These are phyloP conservation scores for Elaeidobius kamerunicus DNA, from an alignment of 2,888 invertebrate species.

Conservation along the genomic window DNA sequence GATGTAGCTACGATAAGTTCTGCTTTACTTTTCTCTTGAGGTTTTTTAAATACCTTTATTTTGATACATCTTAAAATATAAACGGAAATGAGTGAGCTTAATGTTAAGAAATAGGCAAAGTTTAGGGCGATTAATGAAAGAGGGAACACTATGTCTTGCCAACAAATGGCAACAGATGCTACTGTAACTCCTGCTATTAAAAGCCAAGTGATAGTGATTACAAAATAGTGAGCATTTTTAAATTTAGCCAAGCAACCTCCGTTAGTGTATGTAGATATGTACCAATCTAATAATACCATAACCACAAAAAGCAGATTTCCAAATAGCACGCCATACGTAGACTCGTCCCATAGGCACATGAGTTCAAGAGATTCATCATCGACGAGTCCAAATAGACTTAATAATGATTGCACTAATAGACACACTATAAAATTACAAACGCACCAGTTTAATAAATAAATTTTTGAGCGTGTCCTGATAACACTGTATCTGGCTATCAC, in stretches of 20 bases:
- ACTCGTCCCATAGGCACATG: slow-evolving; percentile 23
- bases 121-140: slow-evolving; percentile 8
- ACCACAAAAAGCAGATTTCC: slow-evolving; percentile 26
- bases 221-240: slow-evolving; percentile 9
- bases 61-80: slow-evolving; percentile 20
- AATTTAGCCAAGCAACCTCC: slow-evolving; percentile 18
- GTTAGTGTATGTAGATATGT: slow-evolving; percentile 11
- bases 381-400: slow-evolving; percentile 19
- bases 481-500: slow-evolving; percentile 11
- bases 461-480: slow-evolving; percentile 20
- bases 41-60: slow-evolving; percentile 11
- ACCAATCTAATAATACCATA: slow-evolving; percentile 28
- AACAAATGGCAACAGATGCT: slow-evolving; percentile 17
- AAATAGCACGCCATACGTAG: slow-evolving; percentile 12
- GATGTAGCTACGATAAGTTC: slow-evolving; percentile 27
- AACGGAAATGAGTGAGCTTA: slow-evolving; percentile 16
- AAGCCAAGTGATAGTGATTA: slow-evolving; percentile 19
- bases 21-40: slow-evolving; percentile 13
- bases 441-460: slow-evolving; percentile 30
- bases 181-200: slow-evolving; percentile 8
- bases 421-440: slow-evolving; percentile 24
- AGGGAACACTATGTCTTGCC: slow-evolving; percentile 7
- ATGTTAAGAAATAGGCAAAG: slow-evolving; percentile 19
- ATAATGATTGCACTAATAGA: slow-evolving; percentile 13
- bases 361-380: slow-evolving; percentile 11